Evolutionary conservation across 2,888 invertebrate species (phyloP).

Genomic region (Eupelmus urozonus): DNA sequence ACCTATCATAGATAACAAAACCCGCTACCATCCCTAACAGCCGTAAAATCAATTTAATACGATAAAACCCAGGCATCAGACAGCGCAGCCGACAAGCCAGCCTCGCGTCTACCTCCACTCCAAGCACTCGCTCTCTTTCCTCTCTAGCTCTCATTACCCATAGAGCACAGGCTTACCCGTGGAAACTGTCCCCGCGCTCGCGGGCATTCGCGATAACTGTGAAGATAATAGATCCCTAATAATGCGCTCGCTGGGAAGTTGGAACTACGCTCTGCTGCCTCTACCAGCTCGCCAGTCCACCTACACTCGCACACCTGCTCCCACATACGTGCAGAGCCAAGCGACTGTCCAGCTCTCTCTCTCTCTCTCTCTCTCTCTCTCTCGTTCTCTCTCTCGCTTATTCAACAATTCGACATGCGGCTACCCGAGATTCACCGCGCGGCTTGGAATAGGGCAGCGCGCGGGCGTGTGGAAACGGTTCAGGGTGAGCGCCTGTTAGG

Average conservation of each 20-base stretch:
- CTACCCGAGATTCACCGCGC: slow-evolving; percentile 3
- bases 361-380: too few relatives aligned
- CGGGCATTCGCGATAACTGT: slow-evolving; percentile 57
- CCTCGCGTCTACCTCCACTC: too few relatives aligned
- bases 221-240: slow-evolving; percentile 67
- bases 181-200: slow-evolving; percentile 29
- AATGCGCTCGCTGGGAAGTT: slow-evolving; percentile 72
- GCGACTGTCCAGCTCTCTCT: too few relatives aligned
- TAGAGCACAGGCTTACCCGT: neutral
- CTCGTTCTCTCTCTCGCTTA: slow-evolving; percentile 48
- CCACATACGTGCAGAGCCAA: too few relatives aligned
- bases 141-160: neutral
- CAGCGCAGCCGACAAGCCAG: too few relatives aligned
- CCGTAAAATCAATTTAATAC: too few relatives aligned
- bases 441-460: neutral
- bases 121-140: too few relatives aligned
- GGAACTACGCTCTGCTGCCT: slow-evolving; percentile 76
- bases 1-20: too few relatives aligned
- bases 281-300: slow-evolving; percentile 65
- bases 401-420: slow-evolving; percentile 40
- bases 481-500: slow-evolving; percentile 74
- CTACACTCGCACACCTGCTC: too few relatives aligned
- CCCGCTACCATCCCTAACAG: too few relatives aligned
- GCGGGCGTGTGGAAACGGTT: slow-evolving; percentile 65
- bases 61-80: too few relatives aligned